Conservation (phyloP, 2,113 vertebrate genomes). For the Carassius auratus region DNA sequence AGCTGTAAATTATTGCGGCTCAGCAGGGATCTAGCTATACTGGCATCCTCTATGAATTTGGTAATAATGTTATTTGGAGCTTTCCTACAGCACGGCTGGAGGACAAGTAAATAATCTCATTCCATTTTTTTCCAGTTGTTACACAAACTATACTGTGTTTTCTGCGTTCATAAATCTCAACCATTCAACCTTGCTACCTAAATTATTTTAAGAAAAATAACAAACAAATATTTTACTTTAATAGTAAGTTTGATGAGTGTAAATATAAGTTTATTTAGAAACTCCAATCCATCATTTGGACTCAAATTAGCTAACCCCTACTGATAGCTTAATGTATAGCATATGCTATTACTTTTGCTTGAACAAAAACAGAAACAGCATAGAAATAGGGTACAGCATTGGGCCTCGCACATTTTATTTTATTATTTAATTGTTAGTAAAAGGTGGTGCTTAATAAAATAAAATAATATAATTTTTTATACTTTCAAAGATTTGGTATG, state of each 20-base stretch:
- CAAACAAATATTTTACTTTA: not conserved
- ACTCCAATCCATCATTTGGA: not conserved
- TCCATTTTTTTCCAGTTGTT: not conserved
- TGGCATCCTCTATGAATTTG: slow-evolving; percentile 13
- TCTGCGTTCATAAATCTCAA: not conserved
- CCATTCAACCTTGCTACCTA: not conserved
- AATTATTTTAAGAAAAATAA: not conserved
- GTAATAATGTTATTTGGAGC: not conserved
- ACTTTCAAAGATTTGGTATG: not conserved
- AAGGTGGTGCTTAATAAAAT: not conserved
- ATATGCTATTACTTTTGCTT: not conserved
- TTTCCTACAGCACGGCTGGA: not conserved
- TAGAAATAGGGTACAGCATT: not conserved
- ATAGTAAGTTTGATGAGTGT: not conserved
- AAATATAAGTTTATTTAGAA: not conserved
- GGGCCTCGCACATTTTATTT: too few species aligned
- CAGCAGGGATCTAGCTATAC: slow-evolving; percentile 12
- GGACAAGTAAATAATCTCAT: not conserved
- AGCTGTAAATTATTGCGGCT: slow-evolving; percentile 7
- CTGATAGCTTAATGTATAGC: not conserved
- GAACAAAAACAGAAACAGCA: not conserved
- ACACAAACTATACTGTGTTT: not conserved
- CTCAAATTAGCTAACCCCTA: not conserved
- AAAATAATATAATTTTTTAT: not conserved
- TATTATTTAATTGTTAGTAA: not conserved